Evolutionary conservation across 2,888 invertebrate species (phyloP), one percentile per base, ranked within the genome.

Genomic region (Leptothorax acervorum): DNA sequence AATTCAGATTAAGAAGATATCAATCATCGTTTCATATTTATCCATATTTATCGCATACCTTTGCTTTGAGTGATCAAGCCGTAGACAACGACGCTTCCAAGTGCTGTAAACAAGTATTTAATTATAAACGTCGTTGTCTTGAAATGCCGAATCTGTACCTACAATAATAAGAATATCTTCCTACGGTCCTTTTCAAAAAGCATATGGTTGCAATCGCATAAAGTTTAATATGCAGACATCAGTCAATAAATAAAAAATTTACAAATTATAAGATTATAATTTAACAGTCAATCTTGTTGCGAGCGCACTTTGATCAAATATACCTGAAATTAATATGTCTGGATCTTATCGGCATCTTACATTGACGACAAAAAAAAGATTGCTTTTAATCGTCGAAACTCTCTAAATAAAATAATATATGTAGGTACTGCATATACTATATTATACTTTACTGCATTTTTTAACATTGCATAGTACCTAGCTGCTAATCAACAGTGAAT

Each of bases 31-130:
- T 55, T 57, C 55, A 11, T 79, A 23, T 70, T 48, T 79, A 71
- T 71, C 39, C 48, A 39, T 51, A 79, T 71, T 79, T 79, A 79
- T 79, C 71, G 42, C 55, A 68, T 78, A 68, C 15, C 45, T n/a
- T 6, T 3, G 23, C 5, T 51, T 71, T 71, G 48, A 60, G 8
- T 79, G 48, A 60, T 79, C 12, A 42, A 45, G 9, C 2, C 45
- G 60, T 48, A 57, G 53, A 71, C 79, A 70, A 79, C 5, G 42
- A 53, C 4, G 42, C 15, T 55, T 23, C 70, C 70, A 45, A 65
- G 9, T 57, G 68, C 23, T 23, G 45, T 79, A 79, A 79, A 79
- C 39, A 79, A 60, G 57, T 79, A 71, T 71, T 79, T 71, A 79
- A 79, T 57, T 79, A 60, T 79, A 79, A 60, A 18, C 35, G 12